These are phyloP conservation scores for Phymorhynchus buccinoides DNA, from an alignment of 1,140 invertebrate genomes.

Conservation along the genomic window DNA sequence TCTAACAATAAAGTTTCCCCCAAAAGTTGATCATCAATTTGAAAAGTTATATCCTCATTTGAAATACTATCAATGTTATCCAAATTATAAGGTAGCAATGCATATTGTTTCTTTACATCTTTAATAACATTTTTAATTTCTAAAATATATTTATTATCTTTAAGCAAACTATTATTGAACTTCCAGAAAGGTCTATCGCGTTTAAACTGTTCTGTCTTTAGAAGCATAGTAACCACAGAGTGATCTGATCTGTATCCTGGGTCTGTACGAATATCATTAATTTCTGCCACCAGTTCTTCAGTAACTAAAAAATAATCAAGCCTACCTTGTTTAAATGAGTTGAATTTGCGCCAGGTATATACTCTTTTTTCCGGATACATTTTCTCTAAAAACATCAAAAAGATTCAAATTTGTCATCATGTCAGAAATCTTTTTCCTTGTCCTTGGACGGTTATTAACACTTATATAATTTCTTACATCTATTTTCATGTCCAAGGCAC, in stretches of 20 bases:
- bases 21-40: constrained; percentile 12
- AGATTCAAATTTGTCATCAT: constrained; percentile 11
- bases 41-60: neutral
- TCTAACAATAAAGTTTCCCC: constrained; percentile 7
- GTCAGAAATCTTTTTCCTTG: constrained; percentile 17
- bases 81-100: neutral
- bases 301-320: constrained; percentile 44
- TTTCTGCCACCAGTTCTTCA: constrained; percentile 4
- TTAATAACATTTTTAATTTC: constrained; percentile 10
- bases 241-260: constrained; percentile 40
- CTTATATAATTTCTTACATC: constrained; percentile 31
- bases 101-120: constrained; percentile 31
- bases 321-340: constrained; percentile 21
- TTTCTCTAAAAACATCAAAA: constrained; percentile 34
- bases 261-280: constrained; percentile 16
- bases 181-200: constrained; percentile 31
- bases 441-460: constrained; percentile 24
- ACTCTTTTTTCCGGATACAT: constrained; percentile 15
- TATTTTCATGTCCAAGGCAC: neutral
- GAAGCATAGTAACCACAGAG: constrained; percentile 22
- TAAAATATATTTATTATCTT: constrained; percentile 21
- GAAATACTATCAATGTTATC: neutral
- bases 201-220: constrained; percentile 25
- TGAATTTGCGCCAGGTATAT: constrained; percentile 39
- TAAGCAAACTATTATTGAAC: constrained; percentile 40